Evolutionary conservation across 2,797 vertebrate species (phyloP).

Genomic region (Sebastes trivittatus): DNA sequence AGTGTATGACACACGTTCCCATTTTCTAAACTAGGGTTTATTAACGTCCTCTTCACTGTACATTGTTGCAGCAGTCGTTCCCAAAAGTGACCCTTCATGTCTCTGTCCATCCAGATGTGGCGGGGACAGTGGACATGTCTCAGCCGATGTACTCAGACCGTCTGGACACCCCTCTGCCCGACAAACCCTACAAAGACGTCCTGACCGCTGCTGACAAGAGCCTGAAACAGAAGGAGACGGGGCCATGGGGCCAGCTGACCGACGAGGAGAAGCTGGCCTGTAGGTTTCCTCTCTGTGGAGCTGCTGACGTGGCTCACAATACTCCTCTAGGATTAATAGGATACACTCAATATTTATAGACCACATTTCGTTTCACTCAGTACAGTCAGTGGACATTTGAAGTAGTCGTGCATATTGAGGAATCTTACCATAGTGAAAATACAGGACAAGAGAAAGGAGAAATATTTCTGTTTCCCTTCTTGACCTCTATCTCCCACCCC

Average conservation of each 20-base stretch:
- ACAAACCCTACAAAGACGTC: conserved; percentile 74
- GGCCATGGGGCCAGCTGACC: conserved; percentile 86
- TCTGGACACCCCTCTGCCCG: conserved; percentile 82
- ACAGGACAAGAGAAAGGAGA: too few species aligned
- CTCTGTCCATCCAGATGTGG: conserved; percentile 58
- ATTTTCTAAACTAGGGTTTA: neutral
- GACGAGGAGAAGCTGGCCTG: conserved; percentile 87
- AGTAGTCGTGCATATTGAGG: neutral
- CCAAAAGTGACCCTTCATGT: neutral
- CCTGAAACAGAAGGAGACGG: conserved; percentile 90
- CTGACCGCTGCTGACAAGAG: conserved; percentile 76
- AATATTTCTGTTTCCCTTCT: too few species aligned
- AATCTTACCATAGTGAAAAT: neutral
- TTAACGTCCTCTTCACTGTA: neutral
- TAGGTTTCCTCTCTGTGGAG: conserved; percentile 47
- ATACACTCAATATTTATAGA: neutral
- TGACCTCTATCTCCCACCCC: neutral
- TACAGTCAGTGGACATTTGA: neutral
- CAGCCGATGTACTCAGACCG: conserved; percentile 81
- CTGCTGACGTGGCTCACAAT: neutral
- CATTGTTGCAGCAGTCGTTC: neutral
- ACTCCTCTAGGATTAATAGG: neutral
- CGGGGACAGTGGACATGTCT: conserved; percentile 74
- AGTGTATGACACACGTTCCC: neutral
- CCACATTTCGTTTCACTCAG: neutral